Conservation (phyloP, 2,797 vertebrate species). For the Enteromius fasciolatus region DNA sequence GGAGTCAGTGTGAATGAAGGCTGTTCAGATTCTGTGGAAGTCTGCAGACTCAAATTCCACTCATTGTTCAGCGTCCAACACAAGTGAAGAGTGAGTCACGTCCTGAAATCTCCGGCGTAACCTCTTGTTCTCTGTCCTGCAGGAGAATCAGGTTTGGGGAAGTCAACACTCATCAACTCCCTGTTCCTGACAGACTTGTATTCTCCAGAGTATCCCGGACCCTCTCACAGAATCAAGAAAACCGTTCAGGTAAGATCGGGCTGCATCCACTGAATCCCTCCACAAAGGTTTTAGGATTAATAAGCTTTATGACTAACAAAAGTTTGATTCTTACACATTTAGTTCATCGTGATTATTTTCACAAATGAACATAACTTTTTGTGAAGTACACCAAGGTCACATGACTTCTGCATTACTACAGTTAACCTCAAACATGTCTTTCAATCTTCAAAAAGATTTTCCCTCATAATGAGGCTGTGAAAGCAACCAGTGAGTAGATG, state of each 20-base stretch:
- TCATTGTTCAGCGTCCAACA: neutral
- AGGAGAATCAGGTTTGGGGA: conserved; percentile 97
- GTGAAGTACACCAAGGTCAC: neutral
- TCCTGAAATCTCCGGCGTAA: conserved; percentile 55
- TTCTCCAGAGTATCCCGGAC: conserved; percentile 93
- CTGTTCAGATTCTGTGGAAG: neutral
- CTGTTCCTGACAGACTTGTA: conserved; percentile 97
- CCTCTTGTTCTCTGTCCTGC: conserved; percentile 54
- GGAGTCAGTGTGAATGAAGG: conserved; percentile 1
- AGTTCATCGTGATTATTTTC: no score
- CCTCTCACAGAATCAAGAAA: conserved; percentile 96
- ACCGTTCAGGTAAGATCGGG: conserved; percentile 87
- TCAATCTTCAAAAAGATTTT: neutral
- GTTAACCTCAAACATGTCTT: neutral
- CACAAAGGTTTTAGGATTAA: neutral
- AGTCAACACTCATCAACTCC: conserved; percentile 97
- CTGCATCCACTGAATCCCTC: neutral
- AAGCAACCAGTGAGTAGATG: neutral
- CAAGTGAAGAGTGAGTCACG: conserved; percentile 8
- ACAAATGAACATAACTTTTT: neutral
- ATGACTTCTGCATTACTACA: neutral
- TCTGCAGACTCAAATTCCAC: neutral
- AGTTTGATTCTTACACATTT: neutral
- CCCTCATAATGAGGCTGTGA: neutral
- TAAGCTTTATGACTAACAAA: neutral